Percentiles rank a stretch among this genome's conserved stretches.
Conservation (phyloP, 2,113 vertebrate genomes). For the Aramus guarauna region DNA sequence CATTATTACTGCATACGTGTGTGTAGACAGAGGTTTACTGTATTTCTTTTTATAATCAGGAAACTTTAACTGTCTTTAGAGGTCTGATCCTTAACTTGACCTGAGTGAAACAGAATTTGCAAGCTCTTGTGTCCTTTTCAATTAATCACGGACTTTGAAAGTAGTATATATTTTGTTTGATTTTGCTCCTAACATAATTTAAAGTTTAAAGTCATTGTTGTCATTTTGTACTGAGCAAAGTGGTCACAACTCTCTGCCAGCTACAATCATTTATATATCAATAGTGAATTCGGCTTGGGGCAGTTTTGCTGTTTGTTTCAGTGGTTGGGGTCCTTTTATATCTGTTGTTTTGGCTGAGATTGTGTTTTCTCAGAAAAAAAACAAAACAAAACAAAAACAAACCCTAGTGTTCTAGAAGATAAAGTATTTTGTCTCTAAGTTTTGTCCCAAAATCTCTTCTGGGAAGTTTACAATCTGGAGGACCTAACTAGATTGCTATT, state of each 20-base stretch:
- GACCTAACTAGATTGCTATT: neutral
- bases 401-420: neutral
- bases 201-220: constrained; percentile 34
- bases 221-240: constrained; percentile 24
- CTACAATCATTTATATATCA: neutral
- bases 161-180: constrained; percentile 15
- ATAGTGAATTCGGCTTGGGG: neutral
- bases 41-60: neutral
- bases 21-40: neutral
- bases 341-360: neutral
- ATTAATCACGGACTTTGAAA: neutral
- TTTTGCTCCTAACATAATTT: constrained; percentile 22
- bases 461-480: neutral
- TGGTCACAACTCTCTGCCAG: neutral
- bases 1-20: neutral
- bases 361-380: neutral
- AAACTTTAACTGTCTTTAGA: neutral
- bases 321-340: neutral
- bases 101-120: neutral
- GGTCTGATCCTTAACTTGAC: neutral
- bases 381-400: neutral
- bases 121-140: neutral
- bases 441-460: neutral
- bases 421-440: neutral
- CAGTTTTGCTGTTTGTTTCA: neutral